Conservation (phyloP, 2,888 invertebrate species). For the Platycheirus rosarum region DNA sequence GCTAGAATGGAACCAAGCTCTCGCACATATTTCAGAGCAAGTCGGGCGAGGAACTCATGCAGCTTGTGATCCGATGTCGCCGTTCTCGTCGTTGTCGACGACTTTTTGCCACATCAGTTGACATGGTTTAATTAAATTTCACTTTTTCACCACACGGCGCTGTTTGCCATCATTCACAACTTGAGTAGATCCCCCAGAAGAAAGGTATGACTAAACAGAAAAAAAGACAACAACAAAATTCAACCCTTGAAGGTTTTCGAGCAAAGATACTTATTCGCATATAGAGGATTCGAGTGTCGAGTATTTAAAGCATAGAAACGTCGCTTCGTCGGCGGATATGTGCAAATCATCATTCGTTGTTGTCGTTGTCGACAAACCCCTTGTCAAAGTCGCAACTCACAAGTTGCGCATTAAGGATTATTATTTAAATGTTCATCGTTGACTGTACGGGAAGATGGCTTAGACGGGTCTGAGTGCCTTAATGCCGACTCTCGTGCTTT, state of each 20-base stretch:
- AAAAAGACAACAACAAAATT: constrained; percentile 33
- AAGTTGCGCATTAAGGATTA: constrained; percentile 67
- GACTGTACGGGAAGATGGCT: constrained; percentile 12
- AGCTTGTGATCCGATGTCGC: constrained; percentile 17
- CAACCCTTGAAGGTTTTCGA: constrained; percentile 37
- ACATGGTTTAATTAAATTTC: constrained; percentile 77
- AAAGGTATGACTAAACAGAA: constrained; percentile 27
- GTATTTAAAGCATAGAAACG: constrained; percentile 33
- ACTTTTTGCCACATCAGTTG: constrained; percentile 76
- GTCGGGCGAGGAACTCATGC: constrained; percentile 38
- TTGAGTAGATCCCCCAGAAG: constrained; percentile 33
- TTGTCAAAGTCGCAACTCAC: constrained; percentile 67
- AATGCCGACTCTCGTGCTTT: not conserved
- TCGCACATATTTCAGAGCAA: constrained; percentile 30
- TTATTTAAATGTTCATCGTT: constrained; percentile 65
- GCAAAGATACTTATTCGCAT: constrained; percentile 54
- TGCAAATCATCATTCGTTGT: constrained; percentile 72
- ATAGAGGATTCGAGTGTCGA: not conserved
- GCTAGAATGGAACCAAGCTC: constrained; percentile 22
- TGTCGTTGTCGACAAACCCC: constrained; percentile 43
- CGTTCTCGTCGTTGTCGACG: constrained; percentile 39
- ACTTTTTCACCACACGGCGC: constrained; percentile 75
- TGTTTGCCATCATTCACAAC: constrained; percentile 67
- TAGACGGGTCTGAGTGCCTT: constrained; percentile 27
- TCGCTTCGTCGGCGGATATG: constrained; percentile 65